Evolutionary conservation across 2,888 invertebrate genomes (phyloP), one percentile per base, ranked within the genome.

Genomic region (Eupsilia transversa): DNA sequence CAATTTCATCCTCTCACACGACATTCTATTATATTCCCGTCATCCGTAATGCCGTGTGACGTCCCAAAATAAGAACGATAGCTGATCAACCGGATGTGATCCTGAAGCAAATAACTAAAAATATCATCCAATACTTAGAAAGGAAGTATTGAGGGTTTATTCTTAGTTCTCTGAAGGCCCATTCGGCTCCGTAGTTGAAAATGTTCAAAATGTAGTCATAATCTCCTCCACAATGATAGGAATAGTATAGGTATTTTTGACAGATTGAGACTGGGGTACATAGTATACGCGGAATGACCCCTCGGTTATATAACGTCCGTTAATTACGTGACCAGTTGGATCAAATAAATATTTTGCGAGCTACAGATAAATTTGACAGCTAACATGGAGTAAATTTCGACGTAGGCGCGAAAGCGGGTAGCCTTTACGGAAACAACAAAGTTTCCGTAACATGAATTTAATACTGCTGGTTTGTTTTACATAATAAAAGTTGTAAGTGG

Each of bases 301-400:
- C n/a, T 33, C 5, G 35, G 67, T 71, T 72, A 60, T 14, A 49
- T 27, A n/a, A 61, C 12, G 72, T 77, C 82, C 79, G 76, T 66
- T 84, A 82, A 86, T 88, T 83, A 85, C 84, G 68, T 80, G 80
- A 81, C 86, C 79, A 66, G 23, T 61, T 43, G 54, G 74, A 82
- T 85, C 75, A 80, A 73, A 80, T 84, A 80, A 77, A 86, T 82
- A 77, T 65, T 85, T 74, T 81, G 79, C 72, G 74, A 63, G 75
- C 49, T 73, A 68, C 67, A 52, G 72, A 80, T 75, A 80, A 85
- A 85, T 88, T 82, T 82, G 85, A 83, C 85, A 73, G 78, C 57
- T 77, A 85, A 82, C 83, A 82, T 77, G 74, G 77, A 67, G 69
- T 65, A 54, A 82, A 75, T 77, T 74, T 49, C 43, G 38, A 65